These are phyloP conservation scores for Sogatella furcifera DNA, from an alignment of 1,140 invertebrate species.

Conservation along the genomic window DNA sequence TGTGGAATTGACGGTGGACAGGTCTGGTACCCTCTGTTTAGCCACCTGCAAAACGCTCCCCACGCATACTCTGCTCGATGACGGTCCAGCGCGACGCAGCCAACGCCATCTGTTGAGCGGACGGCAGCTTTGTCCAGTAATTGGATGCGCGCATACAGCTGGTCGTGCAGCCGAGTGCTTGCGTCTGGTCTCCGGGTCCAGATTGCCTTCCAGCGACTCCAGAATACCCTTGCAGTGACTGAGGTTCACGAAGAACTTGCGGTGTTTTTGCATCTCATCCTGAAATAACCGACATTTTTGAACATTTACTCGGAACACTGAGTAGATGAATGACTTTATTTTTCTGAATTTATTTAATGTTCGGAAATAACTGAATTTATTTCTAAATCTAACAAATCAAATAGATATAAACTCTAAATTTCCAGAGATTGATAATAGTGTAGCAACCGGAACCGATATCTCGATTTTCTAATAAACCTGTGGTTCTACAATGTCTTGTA, in stretches of 20 bases:
- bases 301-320: background rate
- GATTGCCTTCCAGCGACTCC: constrained; percentile 70
- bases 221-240: constrained; percentile 74
- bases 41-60: constrained; percentile 66
- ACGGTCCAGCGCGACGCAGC: constrained; percentile 72
- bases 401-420: too few species aligned
- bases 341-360: too few species aligned
- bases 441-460: too few species aligned
- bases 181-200: constrained; percentile 63
- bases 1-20: constrained; percentile 61
- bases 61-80: constrained; percentile 66
- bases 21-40: constrained; percentile 64
- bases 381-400: too few species aligned
- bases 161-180: constrained; percentile 63
- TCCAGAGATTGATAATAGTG: too few species aligned
- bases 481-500: too few species aligned
- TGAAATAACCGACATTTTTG: background rate
- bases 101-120: constrained; percentile 65
- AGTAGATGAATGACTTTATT: too few species aligned
- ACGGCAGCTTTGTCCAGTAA: constrained; percentile 66
- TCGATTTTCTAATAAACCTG: too few species aligned
- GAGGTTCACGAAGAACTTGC: constrained; percentile 77
- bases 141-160: constrained; percentile 59
- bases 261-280: constrained; percentile 78
- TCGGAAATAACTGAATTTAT: too few species aligned